Evolutionary conservation across 30 jellyfish, hydroid and myxozoan species (phyloP).

Genomic region (Rhopilema esculentum): DNA sequence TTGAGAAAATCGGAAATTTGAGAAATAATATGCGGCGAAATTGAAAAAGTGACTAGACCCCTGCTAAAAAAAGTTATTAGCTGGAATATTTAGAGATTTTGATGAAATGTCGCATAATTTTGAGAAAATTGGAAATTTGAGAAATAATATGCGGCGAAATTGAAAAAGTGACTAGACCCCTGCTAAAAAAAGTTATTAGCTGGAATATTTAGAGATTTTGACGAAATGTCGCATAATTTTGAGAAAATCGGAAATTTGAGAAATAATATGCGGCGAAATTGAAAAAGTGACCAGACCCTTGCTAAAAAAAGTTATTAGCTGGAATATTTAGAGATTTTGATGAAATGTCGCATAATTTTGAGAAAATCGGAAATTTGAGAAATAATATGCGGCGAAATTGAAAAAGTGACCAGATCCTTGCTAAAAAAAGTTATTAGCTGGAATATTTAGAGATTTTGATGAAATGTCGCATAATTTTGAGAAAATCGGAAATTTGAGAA

Average conservation of each 20-base stretch:
- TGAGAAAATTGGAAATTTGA: neutral
- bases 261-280: neutral
- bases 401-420: neutral
- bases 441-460: neutral
- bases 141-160: neutral
- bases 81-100: no score
- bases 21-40: no score
- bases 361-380: neutral
- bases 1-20: no score
- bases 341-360: neutral
- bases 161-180: neutral
- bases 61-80: no score
- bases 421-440: neutral
- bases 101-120: no score
- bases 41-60: no score
- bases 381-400: neutral
- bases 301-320: neutral
- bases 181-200: neutral
- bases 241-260: neutral
- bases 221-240: neutral
- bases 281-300: neutral
- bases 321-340: neutral
- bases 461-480: neutral
- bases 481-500: neutral
- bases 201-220: neutral